These are phyloP conservation scores for Phragmatobia fuliginosa DNA, from an alignment of 2,888 invertebrate species.

Conservation along the genomic window DNA sequence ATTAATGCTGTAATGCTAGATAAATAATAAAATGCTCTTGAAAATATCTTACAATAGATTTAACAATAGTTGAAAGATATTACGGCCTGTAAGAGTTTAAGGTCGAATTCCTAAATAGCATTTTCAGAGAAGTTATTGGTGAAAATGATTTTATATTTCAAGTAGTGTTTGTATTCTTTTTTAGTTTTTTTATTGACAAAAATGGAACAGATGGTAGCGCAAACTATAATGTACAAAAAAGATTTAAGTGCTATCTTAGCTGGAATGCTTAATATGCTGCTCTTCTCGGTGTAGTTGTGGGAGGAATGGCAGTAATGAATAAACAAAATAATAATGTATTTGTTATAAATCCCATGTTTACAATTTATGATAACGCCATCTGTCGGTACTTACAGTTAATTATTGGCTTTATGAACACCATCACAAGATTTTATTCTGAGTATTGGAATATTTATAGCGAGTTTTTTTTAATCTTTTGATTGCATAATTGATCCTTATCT, in stretches of 20 bases:
- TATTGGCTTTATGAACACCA: not conserved
- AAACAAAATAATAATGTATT: conserved; percentile 12
- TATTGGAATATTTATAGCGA: not conserved
- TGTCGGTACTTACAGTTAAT: conserved; percentile 31
- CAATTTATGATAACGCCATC: conserved; percentile 52
- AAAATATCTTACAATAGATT: conserved; percentile 9
- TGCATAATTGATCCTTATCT: not conserved
- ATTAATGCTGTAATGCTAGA: conserved; percentile 56
- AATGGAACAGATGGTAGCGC: conserved; percentile 25
- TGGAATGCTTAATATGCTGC: conserved; percentile 24
- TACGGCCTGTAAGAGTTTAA: conserved; percentile 41
- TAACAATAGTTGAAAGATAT: not conserved
- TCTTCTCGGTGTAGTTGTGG: not conserved
- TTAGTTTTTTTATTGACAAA: conserved; percentile 24
- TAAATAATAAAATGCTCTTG: conserved; percentile 28
- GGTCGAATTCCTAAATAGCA: conserved; percentile 60
- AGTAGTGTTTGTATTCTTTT: not conserved
- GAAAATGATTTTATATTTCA: conserved; percentile 25
- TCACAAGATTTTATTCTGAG: not conserved
- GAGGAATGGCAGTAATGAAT: conserved; percentile 14
- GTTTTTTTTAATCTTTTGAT: not conserved
- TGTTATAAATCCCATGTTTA: not conserved
- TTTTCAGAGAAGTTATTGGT: conserved; percentile 37
- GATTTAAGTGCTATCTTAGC: conserved; percentile 28
- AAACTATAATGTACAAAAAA: conserved; percentile 38